Base-by-base conservation (phyloP, 2,888 invertebrate genomes). In the Lymantria monacha region DNA sequence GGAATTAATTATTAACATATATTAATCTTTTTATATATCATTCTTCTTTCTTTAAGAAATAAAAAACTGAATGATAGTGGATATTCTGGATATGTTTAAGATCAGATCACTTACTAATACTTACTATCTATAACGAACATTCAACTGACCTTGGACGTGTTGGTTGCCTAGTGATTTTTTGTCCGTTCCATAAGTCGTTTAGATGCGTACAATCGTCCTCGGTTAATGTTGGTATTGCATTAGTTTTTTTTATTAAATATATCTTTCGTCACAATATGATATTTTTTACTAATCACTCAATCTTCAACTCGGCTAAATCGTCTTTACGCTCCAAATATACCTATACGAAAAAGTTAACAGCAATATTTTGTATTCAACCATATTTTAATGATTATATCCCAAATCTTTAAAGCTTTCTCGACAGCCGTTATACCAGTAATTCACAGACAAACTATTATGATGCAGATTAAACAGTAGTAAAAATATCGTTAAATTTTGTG, bases 391-490 rank as follows among this genome's bases (percentile, higher is more conserved):
- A 42, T 54, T 48, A 59, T 56, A 57, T 46, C 10, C 47, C 59
- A 59, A 56, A 65, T 54, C 47, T 62, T 53, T 59, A 66, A 57
- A 53, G 54, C 59, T 57, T 69, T 66, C 54, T 60, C 55, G 60
- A 60, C 63, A 65, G 69, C 70, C 69, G 69, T 72, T 67, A 60
- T 67, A 66, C 70, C 77, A 72, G 76, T 80, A 82, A 78, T 72
- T 83, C 79, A 80, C 79, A 72, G 69, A 67, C 63, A 65, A 69
- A 66, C 77, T 76, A 78, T 86, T 81, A 80, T 76, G 67, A 75
- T 70, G 69, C 79, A 87, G 85, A 87, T 88, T 89, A 88, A 88
- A 88, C 83, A 85, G 87, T 85, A 86, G 85, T 90, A 88, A 90
- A 89, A 73, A 83, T 56, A 55, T 81, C 83, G 79, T 90, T 78